Evolutionary conservation across 1,140 invertebrate species (phyloP), one percentile per base, ranked within the genome.

Genomic region (Dendrolimus kikuchii): DNA sequence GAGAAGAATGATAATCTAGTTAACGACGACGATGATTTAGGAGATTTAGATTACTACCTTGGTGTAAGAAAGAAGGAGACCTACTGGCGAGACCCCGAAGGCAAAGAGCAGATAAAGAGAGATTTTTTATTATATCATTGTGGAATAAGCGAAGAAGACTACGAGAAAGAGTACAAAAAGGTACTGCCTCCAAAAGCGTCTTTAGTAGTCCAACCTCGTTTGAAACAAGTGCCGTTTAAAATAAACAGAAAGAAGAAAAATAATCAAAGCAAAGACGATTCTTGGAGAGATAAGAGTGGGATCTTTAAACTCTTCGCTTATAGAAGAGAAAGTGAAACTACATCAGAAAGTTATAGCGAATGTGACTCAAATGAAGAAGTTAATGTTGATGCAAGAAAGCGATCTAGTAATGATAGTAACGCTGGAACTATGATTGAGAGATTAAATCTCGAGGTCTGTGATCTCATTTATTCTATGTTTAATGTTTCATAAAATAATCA

Each of bases 51-150:
- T 62, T 84, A 81, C 57, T 81, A 78, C 44, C 55, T 84, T 45
- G 83, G 81, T 45, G 72, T 82, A 1, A 68, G 68, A 58, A 68
- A 71, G 49, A 77, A 74, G 59, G 75, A 80, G 50, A 78, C 60
- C 1, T 85, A 68, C 48, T 88, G 85, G 85, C 68, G 78, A 55
- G 80, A 88, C 62, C 80, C 76, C 3, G 68, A 60, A 40, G 74
- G 68, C 4, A 78, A 70, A 56, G 85, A 86, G 57, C 79, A 85
- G 53, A 76, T 86, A 52, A 73, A 71, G 48, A 86, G 77, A 66
- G 85, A 88, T 46, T 88, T 72, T 52, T 76, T 85, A 5, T 53
- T 88, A 7, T 80, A 86, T 46, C 85, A 88, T 45, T 81, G 78
- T 39, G 81, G 79, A 10, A 62, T 87, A 2, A 71, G 65, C 4